Conservation (phyloP, 30 jellyfish, hydroid and myxozoan genomes). For the Aurelia aurita complex sp. Pacific region DNA sequence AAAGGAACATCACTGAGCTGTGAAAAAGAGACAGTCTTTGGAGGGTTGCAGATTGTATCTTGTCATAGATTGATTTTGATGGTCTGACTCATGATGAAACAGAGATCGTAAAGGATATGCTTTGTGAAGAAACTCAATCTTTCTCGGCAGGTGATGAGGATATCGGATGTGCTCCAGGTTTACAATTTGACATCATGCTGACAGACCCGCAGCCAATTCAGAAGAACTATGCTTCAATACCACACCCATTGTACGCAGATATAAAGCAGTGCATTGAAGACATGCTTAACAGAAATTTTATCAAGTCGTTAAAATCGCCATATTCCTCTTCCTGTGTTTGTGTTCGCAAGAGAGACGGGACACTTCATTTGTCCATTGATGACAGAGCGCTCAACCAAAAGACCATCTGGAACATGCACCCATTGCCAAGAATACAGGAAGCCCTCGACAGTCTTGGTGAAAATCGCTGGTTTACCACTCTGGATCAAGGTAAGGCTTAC, state of each 20-base stretch:
- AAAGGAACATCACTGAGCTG: constrained; percentile 31
- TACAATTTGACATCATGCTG: constrained; percentile 21
- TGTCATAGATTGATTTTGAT: constrained; percentile 3
- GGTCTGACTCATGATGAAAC: not conserved
- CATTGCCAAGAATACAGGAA: not conserved
- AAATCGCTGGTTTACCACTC: too few relatives aligned
- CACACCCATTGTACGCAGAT: constrained; percentile 25
- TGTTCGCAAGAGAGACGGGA: too few relatives aligned
- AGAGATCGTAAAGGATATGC: not conserved
- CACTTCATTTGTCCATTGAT: too few relatives aligned
- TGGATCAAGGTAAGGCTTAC: too few relatives aligned
- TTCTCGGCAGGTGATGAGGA: constrained; percentile 28
- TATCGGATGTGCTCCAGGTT: constrained; percentile 23
- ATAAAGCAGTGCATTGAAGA: constrained; percentile 16
- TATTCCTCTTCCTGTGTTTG: too few relatives aligned
- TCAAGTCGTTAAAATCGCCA: too few relatives aligned
- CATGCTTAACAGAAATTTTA: not conserved
- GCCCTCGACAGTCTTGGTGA: constrained; percentile 46
- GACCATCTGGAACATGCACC: too few relatives aligned
- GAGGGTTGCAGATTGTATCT: constrained; percentile 14
- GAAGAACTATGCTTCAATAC: constrained; percentile 11
- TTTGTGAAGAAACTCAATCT: constrained; percentile 13
- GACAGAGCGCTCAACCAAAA: too few relatives aligned
- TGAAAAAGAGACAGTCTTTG: constrained; percentile 12
- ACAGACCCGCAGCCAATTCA: constrained; percentile 16